Evolutionary conservation across 2,797 vertebrate genomes (phyloP).

Genomic region (Scleropages formosus): DNA sequence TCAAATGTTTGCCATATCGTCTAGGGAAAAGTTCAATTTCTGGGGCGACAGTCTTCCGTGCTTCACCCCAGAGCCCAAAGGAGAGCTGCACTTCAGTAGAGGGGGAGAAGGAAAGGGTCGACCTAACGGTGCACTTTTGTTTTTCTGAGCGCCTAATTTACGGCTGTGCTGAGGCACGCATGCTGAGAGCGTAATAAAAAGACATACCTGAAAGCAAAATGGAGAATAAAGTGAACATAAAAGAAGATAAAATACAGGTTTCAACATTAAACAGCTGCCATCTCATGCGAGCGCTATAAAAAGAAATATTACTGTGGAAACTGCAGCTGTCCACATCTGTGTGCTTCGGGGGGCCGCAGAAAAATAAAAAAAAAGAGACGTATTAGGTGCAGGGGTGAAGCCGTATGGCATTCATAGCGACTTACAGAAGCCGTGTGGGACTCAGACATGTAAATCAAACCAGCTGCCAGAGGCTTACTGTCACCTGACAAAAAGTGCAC

Average conservation of each 20-base stretch:
- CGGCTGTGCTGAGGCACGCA: neutral
- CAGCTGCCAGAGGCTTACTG: neutral
- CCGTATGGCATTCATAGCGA: no score
- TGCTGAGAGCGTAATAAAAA: neutral
- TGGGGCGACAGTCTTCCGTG: no score
- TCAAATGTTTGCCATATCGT: no score
- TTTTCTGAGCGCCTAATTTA: neutral
- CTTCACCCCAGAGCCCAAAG: no score
- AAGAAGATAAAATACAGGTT: conserved; percentile 5
- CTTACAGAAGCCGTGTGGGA: no score
- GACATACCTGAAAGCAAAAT: neutral
- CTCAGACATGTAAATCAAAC: neutral
- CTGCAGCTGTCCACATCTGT: neutral
- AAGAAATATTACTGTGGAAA: neutral
- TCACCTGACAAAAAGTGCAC: neutral
- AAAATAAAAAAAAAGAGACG: neutral
- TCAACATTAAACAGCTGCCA: neutral
- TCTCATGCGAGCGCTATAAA: neutral
- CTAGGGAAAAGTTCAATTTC: no score
- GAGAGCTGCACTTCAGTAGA: no score
- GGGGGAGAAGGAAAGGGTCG: no score
- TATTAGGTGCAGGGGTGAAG: neutral
- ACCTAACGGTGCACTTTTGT: neutral
- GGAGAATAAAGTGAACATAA: neutral
- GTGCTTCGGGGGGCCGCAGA: neutral